Conservation (phyloP, 1,140 invertebrate species). For the Aphidius ervi region DNA sequence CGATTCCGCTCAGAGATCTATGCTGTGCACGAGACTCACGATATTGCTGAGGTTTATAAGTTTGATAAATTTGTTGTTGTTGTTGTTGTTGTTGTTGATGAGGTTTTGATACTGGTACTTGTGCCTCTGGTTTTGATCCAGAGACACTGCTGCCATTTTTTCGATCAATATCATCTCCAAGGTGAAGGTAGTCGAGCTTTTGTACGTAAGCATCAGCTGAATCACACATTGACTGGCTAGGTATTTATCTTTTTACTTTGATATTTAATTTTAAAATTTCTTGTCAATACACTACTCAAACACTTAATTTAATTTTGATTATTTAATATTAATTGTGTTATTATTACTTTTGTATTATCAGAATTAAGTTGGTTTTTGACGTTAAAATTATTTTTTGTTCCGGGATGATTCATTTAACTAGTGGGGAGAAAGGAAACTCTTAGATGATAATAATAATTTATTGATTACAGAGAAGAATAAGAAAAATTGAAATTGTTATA, state of each 20-base stretch:
- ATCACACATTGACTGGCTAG: conserved; percentile 46
- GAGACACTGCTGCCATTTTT: conserved; percentile 14
- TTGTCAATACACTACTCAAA: conserved; percentile 16
- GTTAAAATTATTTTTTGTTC: background rate
- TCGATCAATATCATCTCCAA: conserved; percentile 41
- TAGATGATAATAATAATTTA: background rate
- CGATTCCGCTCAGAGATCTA: conserved; percentile 51
- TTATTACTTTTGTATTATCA: background rate
- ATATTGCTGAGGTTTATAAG: conserved; percentile 27
- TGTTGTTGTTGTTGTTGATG: conserved; percentile 22
- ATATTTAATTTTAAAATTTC: background rate
- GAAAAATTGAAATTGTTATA: background rate
- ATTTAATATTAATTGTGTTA: background rate
- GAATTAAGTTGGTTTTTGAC: background rate
- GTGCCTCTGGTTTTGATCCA: conserved; percentile 44
- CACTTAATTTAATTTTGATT: conserved; percentile 3
- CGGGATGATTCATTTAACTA: background rate
- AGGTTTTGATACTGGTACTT: conserved; percentile 41
- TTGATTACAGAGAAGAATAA: background rate
- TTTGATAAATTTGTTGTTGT: too few relatives aligned
- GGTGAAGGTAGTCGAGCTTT: conserved; percentile 48
- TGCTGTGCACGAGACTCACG: conserved; percentile 22
- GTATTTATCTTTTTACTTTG: background rate
- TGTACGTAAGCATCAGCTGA: conserved; percentile 47
- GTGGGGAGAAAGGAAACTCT: background rate